These are phyloP conservation scores for Chrysopa pallens DNA, from an alignment of 1,140 invertebrate species.

Conservation along the genomic window DNA sequence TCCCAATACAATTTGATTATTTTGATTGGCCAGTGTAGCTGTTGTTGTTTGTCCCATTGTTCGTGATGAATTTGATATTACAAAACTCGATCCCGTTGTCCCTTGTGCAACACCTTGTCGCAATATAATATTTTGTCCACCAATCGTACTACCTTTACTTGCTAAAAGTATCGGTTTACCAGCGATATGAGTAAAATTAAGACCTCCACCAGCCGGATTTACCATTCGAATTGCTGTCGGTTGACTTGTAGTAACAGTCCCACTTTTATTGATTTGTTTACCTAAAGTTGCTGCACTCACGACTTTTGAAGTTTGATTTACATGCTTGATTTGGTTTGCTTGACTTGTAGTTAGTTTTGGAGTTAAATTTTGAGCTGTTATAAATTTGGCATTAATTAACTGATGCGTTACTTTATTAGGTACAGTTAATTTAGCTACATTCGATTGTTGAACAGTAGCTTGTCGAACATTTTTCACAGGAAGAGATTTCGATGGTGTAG, in stretches of 20 bases:
- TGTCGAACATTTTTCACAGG: neutral
- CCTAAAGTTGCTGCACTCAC: neutral
- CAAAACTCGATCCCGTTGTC: slow-evolving; percentile 13
- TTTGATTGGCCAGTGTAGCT: slow-evolving; percentile 1
- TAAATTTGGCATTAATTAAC: slow-evolving; percentile 23
- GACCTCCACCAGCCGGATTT: slow-evolving; percentile 20
- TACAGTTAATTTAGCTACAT: slow-evolving; percentile 14
- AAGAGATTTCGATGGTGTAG: neutral
- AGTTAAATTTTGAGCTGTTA: slow-evolving; percentile 5
- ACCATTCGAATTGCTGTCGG: slow-evolving; percentile 28
- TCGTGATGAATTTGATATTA: slow-evolving; percentile 15
- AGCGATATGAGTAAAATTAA: slow-evolving; percentile 33
- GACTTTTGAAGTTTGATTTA: neutral
- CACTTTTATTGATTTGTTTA: neutral
- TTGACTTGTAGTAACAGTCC: neutral
- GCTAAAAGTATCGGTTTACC: slow-evolving; percentile 45
- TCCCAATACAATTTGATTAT: neutral
- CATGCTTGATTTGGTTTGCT: neutral
- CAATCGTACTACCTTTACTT: slow-evolving; percentile 28
- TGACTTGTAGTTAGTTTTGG: neutral
- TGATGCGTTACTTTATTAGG: slow-evolving; percentile 16
- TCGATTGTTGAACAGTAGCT: neutral
- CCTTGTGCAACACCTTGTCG: slow-evolving; percentile 11
- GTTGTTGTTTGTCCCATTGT: slow-evolving; percentile 8
- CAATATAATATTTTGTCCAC: slow-evolving; percentile 12